These are phyloP conservation scores for Chrysolina haemoptera DNA, from an alignment of 2,888 invertebrate species.

Conservation along the genomic window DNA sequence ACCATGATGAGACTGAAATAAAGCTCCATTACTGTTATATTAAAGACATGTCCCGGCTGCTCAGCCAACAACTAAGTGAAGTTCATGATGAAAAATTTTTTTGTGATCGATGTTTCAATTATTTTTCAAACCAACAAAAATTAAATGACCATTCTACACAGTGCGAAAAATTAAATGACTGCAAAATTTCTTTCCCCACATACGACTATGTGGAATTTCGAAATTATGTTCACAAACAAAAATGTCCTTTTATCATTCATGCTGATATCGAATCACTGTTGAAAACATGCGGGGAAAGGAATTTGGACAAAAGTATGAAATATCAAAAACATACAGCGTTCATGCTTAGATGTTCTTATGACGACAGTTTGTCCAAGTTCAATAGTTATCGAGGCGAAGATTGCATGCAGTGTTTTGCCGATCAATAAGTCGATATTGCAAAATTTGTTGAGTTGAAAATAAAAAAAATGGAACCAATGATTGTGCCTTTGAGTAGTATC, in stretches of 20 bases:
- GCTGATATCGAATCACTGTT: too few relatives aligned
- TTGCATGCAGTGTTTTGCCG: conserved; percentile 52
- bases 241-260: too few relatives aligned
- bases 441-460: conserved; percentile 38
- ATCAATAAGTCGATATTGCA: conserved; percentile 44
- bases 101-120: conserved; percentile 8
- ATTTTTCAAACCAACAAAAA: too few relatives aligned
- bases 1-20: too few relatives aligned
- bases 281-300: neutral
- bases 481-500: neutral
- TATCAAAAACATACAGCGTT: conserved; percentile 34
- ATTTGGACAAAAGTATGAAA: neutral
- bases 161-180: too few relatives aligned
- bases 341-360: conserved; percentile 52
- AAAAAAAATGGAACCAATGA: neutral
- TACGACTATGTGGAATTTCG: too few relatives aligned
- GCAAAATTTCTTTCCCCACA: too few relatives aligned
- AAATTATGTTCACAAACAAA: too few relatives aligned
- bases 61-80: neutral
- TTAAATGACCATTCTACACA: too few relatives aligned
- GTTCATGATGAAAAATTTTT: too few relatives aligned
- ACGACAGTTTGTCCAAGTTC: too few relatives aligned
- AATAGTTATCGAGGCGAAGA: conserved; percentile 48
- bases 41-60: neutral
- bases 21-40: too few relatives aligned